A percentile compares a stretch with the other conserved stretches of the same genome.
phyloP scores from a whole-genome alignment of 2,113 vertebrate species.

The Eonycteris spelaea region DNA sequence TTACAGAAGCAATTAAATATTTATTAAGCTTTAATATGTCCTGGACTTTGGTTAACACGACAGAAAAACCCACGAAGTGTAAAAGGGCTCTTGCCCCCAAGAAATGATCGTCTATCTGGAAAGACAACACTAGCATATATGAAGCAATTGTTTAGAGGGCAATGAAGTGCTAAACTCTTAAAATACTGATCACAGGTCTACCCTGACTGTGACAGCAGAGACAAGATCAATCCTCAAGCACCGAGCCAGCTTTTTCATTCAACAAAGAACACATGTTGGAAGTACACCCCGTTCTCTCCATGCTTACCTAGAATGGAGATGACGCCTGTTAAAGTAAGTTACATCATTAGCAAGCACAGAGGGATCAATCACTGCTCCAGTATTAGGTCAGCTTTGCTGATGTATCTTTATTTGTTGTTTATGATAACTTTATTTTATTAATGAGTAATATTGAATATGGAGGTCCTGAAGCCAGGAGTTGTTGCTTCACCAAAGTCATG shows the following conservation, averaged over 20 bases:
- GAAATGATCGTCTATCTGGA: neutral
- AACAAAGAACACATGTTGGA: neutral
- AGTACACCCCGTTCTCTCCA: no score
- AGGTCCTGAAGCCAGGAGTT: neutral
- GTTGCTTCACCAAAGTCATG: neutral
- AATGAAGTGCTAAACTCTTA: neutral
- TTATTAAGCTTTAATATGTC: neutral
- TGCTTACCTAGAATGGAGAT: neutral
- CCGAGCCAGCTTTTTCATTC: neutral
- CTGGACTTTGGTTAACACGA: neutral
- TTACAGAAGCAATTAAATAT: constrained; percentile 17
- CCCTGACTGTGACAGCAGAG: neutral
- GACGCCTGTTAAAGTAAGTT: neutral
- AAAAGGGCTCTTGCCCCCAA: neutral
- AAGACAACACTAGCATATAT: neutral
- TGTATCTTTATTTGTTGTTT: neutral
- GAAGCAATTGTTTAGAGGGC: neutral
- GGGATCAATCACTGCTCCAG: neutral
- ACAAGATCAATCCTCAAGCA: neutral
- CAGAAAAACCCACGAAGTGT: constrained; percentile 24
- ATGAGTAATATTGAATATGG: neutral
- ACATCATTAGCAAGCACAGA: neutral
- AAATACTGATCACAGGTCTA: neutral
- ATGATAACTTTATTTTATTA: neutral
- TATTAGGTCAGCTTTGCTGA: neutral